phyloP scores from a whole-genome alignment of 2,113 vertebrate genomes.

The Acrocephalus kingi region DNA sequence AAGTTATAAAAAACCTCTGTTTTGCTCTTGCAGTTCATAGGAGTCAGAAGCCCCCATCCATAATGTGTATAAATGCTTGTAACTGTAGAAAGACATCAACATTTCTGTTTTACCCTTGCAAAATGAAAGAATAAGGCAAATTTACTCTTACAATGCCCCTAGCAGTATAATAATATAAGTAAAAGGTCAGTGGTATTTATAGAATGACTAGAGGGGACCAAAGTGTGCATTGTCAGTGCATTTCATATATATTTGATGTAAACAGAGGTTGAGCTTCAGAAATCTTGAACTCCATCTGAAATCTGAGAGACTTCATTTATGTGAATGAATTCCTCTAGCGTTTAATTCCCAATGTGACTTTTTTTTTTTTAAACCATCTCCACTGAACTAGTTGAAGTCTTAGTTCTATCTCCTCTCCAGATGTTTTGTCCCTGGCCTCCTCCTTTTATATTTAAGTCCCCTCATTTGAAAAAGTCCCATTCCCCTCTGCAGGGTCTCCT shows the following conservation, averaged over 20 bases:
- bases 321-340: neutral
- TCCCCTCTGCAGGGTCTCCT: neutral
- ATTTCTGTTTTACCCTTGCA: neutral
- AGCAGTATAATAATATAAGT: neutral
- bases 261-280: neutral
- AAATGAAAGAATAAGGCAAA: neutral
- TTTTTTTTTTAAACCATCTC: neutral
- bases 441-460: neutral
- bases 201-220: neutral
- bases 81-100: neutral
- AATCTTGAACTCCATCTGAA: neutral
- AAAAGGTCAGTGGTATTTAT: neutral
- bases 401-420: neutral
- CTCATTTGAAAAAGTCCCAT: neutral
- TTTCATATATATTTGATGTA: neutral
- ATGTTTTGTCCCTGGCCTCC: rapidly evolving
- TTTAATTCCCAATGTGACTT: neutral
- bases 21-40: neutral
- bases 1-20: neutral
- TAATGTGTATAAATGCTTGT: neutral
- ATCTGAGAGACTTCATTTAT: neutral
- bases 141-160: neutral
- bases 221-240: neutral
- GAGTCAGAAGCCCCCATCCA: neutral
- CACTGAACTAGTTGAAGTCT: neutral